These are phyloP conservation scores for Zygothrica quintamaculata DNA, from an alignment of 2,888 invertebrate species.

Conservation along the genomic window DNA sequence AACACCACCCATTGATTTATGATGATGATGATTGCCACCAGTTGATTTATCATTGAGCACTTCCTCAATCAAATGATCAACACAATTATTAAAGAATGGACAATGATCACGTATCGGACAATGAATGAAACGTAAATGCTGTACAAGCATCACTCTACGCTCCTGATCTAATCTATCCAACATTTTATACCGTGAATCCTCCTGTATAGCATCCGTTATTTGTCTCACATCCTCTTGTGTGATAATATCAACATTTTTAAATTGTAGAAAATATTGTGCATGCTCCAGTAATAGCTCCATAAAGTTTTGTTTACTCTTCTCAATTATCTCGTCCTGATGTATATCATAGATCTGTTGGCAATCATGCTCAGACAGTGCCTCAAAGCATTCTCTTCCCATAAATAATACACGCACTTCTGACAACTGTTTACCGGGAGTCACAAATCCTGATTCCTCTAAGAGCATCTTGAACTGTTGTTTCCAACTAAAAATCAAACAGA, in stretches of 20 bases:
- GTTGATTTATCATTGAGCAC: constrained; percentile 83
- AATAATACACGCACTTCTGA: constrained; percentile 95
- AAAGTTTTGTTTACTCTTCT: constrained; percentile 95
- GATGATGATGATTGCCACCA: too few relatives aligned
- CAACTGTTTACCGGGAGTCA: constrained; percentile 96
- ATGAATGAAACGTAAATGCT: constrained; percentile 97
- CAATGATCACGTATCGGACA: constrained; percentile 97
- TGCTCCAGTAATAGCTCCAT: constrained; percentile 96
- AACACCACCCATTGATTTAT: constrained; percentile 84
- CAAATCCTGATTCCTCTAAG: constrained; percentile 96
- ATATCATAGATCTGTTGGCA: constrained; percentile 96
- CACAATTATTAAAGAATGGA: constrained; percentile 93
- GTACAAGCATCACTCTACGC: constrained; percentile 96
- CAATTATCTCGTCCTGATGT: constrained; percentile 95
- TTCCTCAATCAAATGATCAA: constrained; percentile 91
- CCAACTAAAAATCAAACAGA: constrained; percentile 87
- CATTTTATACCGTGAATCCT: constrained; percentile 97
- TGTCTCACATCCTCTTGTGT: constrained; percentile 97
- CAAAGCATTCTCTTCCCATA: constrained; percentile 97
- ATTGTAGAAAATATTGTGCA: constrained; percentile 96
- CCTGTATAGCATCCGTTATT: constrained; percentile 95
- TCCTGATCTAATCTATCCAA: constrained; percentile 97
- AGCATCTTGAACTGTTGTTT: constrained; percentile 97
- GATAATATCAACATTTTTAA: constrained; percentile 95
- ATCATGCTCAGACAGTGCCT: constrained; percentile 94